Conservation (phyloP, 2,113 vertebrate species). For the Anoplopoma fimbria region DNA sequence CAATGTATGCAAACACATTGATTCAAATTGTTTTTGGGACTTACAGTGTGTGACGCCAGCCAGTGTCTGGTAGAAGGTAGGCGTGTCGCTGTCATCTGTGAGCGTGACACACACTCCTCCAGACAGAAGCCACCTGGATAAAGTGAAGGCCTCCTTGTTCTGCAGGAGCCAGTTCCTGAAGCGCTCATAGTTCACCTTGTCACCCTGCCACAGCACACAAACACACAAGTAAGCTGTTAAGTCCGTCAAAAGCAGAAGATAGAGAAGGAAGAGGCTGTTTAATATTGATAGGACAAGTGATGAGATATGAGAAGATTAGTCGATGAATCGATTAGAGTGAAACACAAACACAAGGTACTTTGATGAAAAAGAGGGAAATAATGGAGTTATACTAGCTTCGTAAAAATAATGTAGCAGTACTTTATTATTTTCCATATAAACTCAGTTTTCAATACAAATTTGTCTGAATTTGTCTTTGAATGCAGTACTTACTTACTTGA, state of each 20-base stretch:
- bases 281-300: neutral
- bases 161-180: constrained; percentile 96
- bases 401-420: too few relatives aligned
- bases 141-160: constrained; percentile 97
- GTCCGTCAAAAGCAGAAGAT: neutral
- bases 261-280: too few relatives aligned
- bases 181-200: constrained; percentile 98
- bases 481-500: too few relatives aligned
- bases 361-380: too few relatives aligned
- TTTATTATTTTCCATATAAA: too few relatives aligned
- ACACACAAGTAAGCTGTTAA: neutral
- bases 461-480: too few relatives aligned
- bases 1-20: neutral
- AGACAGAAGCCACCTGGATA: constrained; percentile 97
- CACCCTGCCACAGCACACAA: constrained; percentile 85
- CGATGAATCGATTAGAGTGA: neutral
- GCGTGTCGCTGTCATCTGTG: constrained; percentile 98
- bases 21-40: constrained; percentile 65
- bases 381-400: too few relatives aligned
- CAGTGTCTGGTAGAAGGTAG: constrained; percentile 99
- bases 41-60: constrained; percentile 98
- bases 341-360: too few relatives aligned
- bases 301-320: neutral
- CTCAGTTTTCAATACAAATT: too few relatives aligned
- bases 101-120: constrained; percentile 96